A percentile compares a stretch with the other conserved stretches of the same genome.
Evolutionary conservation across 2,888 invertebrate species (phyloP).

Genomic region (Drosophila sordidula): DNA sequence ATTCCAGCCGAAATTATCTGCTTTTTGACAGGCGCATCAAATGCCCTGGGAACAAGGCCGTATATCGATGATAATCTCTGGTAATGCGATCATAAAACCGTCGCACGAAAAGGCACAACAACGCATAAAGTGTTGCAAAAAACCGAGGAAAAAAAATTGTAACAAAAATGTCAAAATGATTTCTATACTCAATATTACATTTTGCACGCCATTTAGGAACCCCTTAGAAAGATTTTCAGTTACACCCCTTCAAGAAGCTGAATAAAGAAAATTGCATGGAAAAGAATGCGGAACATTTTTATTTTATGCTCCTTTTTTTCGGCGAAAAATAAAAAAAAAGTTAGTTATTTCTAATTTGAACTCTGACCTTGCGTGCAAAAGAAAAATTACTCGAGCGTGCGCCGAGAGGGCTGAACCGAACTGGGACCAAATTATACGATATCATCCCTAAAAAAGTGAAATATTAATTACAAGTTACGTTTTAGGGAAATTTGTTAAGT

Average conservation of each 20-base stretch:
- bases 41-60: slow-evolving; percentile 43
- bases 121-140: slow-evolving; percentile 50
- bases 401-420: slow-evolving; percentile 9
- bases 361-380: slow-evolving; percentile 57
- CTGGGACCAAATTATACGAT: slow-evolving; percentile 9
- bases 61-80: slow-evolving; percentile 29
- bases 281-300: slow-evolving; percentile 49
- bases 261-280: slow-evolving; percentile 29
- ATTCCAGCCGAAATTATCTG: slow-evolving; percentile 42
- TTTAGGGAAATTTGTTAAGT: slow-evolving; percentile 29
- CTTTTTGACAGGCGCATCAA: slow-evolving; percentile 49
- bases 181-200: slow-evolving; percentile 60
- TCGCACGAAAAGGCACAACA: slow-evolving; percentile 65
- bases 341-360: slow-evolving; percentile 48
- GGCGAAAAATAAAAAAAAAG: slow-evolving; percentile 19
- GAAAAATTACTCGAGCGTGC: slow-evolving; percentile 71
- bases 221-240: slow-evolving; percentile 51
- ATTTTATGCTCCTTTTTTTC: slow-evolving; percentile 42
- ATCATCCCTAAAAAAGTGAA: slow-evolving; percentile 61
- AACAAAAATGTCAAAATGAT: slow-evolving; percentile 64
- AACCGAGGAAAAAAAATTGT: slow-evolving; percentile 48
- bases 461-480: slow-evolving; percentile 59
- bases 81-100: slow-evolving; percentile 72
- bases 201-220: slow-evolving; percentile 70
- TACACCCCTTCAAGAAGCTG: slow-evolving; percentile 58